Evolutionary conservation across 2,888 invertebrate species (phyloP), one percentile per base, ranked within the genome.

Genomic region (Pristionchus fissidentatus): DNA sequence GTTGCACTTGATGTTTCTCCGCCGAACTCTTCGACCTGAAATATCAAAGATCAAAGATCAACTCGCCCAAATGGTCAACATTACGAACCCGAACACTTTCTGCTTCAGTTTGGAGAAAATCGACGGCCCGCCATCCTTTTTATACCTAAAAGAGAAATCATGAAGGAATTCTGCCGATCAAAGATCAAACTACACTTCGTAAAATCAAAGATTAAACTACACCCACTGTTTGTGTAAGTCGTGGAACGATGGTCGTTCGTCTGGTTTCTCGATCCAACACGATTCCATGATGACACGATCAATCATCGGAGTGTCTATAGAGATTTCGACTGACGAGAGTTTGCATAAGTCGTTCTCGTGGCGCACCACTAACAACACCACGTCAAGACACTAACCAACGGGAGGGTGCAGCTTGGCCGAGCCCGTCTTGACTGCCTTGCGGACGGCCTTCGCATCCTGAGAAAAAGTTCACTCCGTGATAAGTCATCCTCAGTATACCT

Each of bases 401-500:
- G 79, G 79, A 19, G 57, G 26, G 22, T 35, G 19, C 38, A 57
- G 57, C 43, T 46, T 41, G 41, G 60, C 79, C 41, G 38, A n/a
- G 13, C 79, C 79, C 10, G 55, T 38, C 43, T n/a, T 46, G 79
- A 79, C 79, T n/a, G 79, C 79, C 60, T n/a, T 55, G 38, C 55
- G 79, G 15, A 79, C 79, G 15, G n/a, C 57, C 41, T 46, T 41
- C 41, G 79, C 79, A n/a, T 79, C 79, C 79, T 79, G 19, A 19
- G 55, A 32, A n/a, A 32, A 8, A 49, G 3, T 49, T 22, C 32
- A 52, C 1, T 32, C n/a, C 22, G 52, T 29, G 10, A 78, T 73
- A 49, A 49, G 10, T 19, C 49, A 10, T 15, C 49, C 49, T 49
- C 49, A 15, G 26, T 52, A 52, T 55, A 87, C 87, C 84, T 86